Evolutionary conservation across 2,797 vertebrate species (phyloP).

Genomic region (Epinephelus malabaricus): DNA sequence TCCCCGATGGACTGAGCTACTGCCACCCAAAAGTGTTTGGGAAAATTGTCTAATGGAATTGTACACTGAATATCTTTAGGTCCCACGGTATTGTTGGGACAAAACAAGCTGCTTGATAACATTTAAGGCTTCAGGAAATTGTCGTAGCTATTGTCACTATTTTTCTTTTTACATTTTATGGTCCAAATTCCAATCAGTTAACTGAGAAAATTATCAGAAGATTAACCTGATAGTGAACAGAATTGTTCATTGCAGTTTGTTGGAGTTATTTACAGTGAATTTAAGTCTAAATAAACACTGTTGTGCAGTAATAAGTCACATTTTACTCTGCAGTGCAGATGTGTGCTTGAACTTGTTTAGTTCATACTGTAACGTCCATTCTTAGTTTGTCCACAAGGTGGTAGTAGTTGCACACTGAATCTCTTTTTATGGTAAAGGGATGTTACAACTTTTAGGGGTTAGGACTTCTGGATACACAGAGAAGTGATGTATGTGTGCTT

Average conservation of each 20-base stretch:
- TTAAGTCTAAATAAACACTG: not conserved
- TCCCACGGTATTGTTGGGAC: not conserved
- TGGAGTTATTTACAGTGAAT: not conserved
- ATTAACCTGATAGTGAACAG: not conserved
- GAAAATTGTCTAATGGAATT: not conserved
- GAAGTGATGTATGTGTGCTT: slow-evolving; percentile 5
- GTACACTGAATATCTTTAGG: not conserved
- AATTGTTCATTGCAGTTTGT: not conserved
- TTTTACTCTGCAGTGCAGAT: not conserved
- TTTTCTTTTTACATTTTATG: not conserved
- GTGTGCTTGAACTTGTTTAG: not conserved
- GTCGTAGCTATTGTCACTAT: no score
- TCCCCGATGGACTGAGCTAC: no score
- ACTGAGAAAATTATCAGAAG: not conserved
- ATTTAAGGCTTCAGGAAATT: not conserved
- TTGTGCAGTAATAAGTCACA: not conserved
- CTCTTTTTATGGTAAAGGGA: not conserved
- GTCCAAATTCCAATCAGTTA: not conserved
- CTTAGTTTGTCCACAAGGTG: slow-evolving; percentile 73
- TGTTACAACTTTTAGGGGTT: slow-evolving; percentile 18
- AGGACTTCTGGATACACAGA: not conserved
- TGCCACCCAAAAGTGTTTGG: no score
- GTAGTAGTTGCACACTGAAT: slow-evolving; percentile 62
- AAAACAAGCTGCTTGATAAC: not conserved
- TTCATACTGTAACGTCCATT: not conserved